phyloP scores from a whole-genome alignment of 2,888 invertebrate genomes.

The Drosophila nr. medialis region DNA sequence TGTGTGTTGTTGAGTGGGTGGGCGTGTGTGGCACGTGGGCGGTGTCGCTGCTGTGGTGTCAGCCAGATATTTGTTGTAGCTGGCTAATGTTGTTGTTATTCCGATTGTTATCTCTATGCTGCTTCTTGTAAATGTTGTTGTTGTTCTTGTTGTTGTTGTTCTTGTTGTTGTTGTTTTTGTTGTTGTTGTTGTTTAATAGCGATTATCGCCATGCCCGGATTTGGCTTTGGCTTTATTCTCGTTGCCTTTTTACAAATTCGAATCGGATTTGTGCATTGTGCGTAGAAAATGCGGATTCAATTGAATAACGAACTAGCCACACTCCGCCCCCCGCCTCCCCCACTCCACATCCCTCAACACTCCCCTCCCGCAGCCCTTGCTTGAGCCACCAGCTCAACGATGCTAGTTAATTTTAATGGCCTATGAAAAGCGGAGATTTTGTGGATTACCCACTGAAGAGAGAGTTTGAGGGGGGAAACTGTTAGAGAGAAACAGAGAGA shows the following conservation, averaged over 20 bases:
- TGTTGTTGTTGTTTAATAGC: constrained; percentile 50
- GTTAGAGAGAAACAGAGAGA: neutral
- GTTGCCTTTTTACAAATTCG: constrained; percentile 55
- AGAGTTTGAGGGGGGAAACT: neutral
- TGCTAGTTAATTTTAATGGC: constrained; percentile 77
- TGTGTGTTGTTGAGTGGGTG: constrained; percentile 56
- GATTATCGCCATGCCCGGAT: constrained; percentile 69
- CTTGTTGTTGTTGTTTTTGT: constrained; percentile 27
- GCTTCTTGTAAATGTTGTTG: neutral
- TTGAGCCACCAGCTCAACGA: constrained; percentile 20
- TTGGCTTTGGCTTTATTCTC: constrained; percentile 8
- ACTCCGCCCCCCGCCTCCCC: neutral
- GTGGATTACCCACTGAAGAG: constrained; percentile 61
- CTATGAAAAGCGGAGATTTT: constrained; percentile 73
- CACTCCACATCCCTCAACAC: neutral
- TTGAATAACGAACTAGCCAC: constrained; percentile 39
- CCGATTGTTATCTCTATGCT: constrained; percentile 20
- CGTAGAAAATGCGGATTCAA: constrained; percentile 60
- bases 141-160: constrained; percentile 28
- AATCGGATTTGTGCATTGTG: constrained; percentile 72
- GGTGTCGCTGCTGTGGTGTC: constrained; percentile 51
- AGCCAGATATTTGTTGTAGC: constrained; percentile 47
- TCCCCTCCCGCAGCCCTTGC: neutral
- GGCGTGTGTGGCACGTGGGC: constrained; percentile 46
- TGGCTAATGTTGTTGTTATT: constrained; percentile 54